phyloP scores from a whole-genome alignment of 2,797 vertebrate species.

The Phoeniculus purpureus region DNA sequence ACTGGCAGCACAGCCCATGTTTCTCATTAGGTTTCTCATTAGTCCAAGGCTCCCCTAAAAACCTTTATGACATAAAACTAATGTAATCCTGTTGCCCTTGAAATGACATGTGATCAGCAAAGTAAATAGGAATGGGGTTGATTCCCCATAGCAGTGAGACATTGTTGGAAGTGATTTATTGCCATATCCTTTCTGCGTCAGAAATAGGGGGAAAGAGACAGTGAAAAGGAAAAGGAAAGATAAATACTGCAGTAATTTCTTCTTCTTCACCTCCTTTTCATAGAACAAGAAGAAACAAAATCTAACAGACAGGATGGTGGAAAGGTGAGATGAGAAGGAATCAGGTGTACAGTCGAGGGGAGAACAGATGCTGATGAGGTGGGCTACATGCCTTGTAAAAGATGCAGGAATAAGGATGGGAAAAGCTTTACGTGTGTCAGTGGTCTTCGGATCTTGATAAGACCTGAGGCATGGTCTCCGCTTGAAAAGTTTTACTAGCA shows the following conservation, averaged over 20 bases:
- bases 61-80: background rate
- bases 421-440: constrained; percentile 1
- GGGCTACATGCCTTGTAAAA: background rate
- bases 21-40: background rate
- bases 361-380: background rate
- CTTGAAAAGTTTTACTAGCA: constrained; percentile 25
- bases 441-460: background rate
- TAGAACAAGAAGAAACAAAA: background rate
- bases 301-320: background rate
- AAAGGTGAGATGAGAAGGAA: background rate
- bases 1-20: background rate
- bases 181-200: background rate
- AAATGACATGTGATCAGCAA: background rate
- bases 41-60: background rate
- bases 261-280: background rate
- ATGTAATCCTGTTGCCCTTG: background rate
- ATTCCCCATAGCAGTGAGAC: background rate
- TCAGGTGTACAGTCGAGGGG: background rate
- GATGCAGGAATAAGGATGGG: background rate
- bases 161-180: background rate
- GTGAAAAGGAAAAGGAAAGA: background rate
- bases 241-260: background rate
- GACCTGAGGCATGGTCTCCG: background rate
- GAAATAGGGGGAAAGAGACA: background rate
- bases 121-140: background rate